Evolutionary conservation across 2,113 vertebrate genomes (phyloP).

Genomic region (Zosterops borbonicus): DNA sequence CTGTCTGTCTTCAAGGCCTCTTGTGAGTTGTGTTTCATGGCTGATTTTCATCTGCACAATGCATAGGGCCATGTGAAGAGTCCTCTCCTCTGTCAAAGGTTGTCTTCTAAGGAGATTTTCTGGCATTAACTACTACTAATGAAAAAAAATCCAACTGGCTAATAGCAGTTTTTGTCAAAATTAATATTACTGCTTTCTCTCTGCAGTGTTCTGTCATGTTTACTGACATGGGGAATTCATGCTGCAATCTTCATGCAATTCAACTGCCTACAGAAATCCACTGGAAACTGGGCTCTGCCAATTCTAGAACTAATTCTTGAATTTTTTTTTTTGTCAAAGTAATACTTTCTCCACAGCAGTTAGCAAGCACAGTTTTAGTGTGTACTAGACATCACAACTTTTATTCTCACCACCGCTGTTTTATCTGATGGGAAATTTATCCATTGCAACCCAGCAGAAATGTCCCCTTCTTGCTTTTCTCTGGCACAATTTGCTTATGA

Average conservation of each 20-base stretch:
- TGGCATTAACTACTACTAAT: neutral
- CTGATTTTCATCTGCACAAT: neutral
- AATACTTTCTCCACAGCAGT: neutral
- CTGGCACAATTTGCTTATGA: constrained; percentile 28
- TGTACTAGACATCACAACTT: neutral
- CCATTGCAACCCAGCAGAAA: neutral
- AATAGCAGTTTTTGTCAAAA: neutral
- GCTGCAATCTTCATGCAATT: neutral
- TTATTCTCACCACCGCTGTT: neutral
- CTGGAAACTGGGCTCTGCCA: neutral
- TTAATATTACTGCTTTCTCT: neutral
- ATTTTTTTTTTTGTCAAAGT: neutral
- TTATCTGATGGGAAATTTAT: neutral
- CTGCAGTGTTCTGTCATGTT: neutral
- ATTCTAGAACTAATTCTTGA: neutral
- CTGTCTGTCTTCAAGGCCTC: neutral
- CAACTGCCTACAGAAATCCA: neutral
- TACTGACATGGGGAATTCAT: neutral
- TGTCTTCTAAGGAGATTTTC: neutral
- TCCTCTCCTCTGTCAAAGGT: neutral
- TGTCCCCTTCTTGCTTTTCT: neutral
- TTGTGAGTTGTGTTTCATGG: neutral
- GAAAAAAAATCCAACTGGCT: rapidly evolving
- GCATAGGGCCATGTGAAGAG: neutral
- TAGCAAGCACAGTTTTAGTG: neutral